A percentile compares a stretch with the other conserved stretches of the same genome.
phyloP scores from a whole-genome alignment of 2,888 invertebrate species.

The Syritta pipiens region DNA sequence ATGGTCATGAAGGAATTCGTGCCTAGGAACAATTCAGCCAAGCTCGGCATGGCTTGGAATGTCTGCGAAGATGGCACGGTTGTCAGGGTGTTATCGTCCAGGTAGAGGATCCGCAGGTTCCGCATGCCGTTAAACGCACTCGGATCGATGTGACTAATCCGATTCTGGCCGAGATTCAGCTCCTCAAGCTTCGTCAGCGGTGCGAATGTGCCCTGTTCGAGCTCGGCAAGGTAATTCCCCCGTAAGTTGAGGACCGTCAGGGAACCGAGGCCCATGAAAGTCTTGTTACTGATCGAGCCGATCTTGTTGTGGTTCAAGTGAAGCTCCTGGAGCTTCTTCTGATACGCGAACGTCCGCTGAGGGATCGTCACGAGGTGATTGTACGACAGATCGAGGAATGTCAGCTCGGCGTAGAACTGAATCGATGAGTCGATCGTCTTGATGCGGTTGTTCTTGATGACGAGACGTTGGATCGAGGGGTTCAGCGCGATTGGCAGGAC shows the following conservation, averaged over 20 bases:
- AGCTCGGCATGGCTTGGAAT: conserved; percentile 86
- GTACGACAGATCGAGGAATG: conserved; percentile 90
- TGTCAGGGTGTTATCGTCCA: conserved; percentile 91
- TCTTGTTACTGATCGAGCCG: conserved; percentile 88
- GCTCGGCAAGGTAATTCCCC: conserved; percentile 89
- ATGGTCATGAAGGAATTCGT: conserved; percentile 89
- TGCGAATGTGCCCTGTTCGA: conserved; percentile 87
- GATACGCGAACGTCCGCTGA: conserved; percentile 87
- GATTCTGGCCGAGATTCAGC: conserved; percentile 91
- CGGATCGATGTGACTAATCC: conserved; percentile 89
- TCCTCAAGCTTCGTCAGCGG: conserved; percentile 89
- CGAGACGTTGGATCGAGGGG: conserved; percentile 92
- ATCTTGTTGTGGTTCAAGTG: conserved; percentile 92
- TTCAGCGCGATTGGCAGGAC: conserved; percentile 94
- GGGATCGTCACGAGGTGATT: conserved; percentile 92
- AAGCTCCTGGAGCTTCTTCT: conserved; percentile 89
- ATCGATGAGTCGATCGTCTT: conserved; percentile 93
- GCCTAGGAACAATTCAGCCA: conserved; percentile 92
- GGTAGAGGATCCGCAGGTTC: conserved; percentile 88
- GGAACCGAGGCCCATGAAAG: conserved; percentile 88
- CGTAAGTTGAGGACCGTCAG: conserved; percentile 89
- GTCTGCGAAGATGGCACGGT: conserved; percentile 86
- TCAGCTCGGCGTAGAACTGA: conserved; percentile 92
- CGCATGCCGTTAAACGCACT: conserved; percentile 87
- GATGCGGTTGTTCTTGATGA: conserved; percentile 91